Percentiles rank a stretch among this genome's conserved stretches.
phyloP scores from a whole-genome alignment of 2,888 invertebrate species.

The Ectemnius continuus region DNA sequence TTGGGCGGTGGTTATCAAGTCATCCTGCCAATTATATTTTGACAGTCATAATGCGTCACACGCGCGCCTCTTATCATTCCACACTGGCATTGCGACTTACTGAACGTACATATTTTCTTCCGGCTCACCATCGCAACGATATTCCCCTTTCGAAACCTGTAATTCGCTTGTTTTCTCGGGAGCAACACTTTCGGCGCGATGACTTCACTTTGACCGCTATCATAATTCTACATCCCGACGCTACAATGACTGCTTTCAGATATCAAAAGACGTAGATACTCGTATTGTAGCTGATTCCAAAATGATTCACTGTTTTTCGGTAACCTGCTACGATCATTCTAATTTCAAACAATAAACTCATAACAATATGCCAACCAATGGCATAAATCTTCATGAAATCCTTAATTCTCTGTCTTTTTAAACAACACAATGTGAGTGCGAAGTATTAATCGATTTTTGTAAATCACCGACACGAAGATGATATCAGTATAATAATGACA shows the following conservation, averaged over 20 bases:
- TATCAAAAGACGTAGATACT: not conserved
- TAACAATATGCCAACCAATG: too few species aligned
- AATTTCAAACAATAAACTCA: not conserved
- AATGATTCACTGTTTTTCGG: too few species aligned
- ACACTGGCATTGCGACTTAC: constrained; percentile 34
- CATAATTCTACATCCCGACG: constrained; percentile 5
- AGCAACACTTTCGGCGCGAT: not conserved
- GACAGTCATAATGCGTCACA: constrained; percentile 14
- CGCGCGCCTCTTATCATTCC: constrained; percentile 37
- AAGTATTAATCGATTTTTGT: too few species aligned
- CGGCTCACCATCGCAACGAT: not conserved
- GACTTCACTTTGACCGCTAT: constrained; percentile 21
- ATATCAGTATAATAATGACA: too few species aligned
- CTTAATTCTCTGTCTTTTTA: too few species aligned
- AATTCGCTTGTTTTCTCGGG: not conserved
- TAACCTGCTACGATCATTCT: not conserved
- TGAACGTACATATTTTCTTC: constrained; percentile 49
- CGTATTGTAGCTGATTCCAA: too few species aligned
- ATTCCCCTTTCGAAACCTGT: constrained; percentile 22
- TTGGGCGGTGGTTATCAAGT: constrained; percentile 32
- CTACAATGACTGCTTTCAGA: too few species aligned
- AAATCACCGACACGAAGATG: too few species aligned
- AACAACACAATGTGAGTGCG: too few species aligned
- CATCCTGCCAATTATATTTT: constrained; percentile 32
- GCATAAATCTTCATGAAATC: too few species aligned